Evolutionary conservation across 2,888 invertebrate species (phyloP), one percentile per base, ranked within the genome.

Genomic region (Drosophila kuntzei): DNA sequence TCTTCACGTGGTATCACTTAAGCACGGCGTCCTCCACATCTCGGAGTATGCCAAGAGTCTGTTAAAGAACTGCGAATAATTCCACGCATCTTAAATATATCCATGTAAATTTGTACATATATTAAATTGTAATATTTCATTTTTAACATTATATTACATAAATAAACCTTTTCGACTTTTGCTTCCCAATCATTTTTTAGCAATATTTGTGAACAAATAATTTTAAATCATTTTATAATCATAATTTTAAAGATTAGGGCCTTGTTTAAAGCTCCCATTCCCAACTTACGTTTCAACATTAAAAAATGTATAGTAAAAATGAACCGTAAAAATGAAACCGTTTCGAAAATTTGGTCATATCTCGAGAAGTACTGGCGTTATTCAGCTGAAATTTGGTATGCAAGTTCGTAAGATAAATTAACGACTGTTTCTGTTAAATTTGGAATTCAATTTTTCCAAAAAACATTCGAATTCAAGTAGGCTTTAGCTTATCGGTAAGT

Each of bases 1-100:
- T 87, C 90, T 94, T 54, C 93, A 93, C 67, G 90, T 94, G n/a
- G 94, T 93, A 5, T 91, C 93, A 0, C 76, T 70, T 0, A 63
- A 87, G 50, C 77, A 90, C 66, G 92, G 92, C 3, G 70, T 92
- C 0, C 49, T 91, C 7, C 92, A 92, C 61, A 83, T 92, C 11
- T 70, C 89, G 0, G 90, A 92, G 1, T 92, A 91, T 62, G 90
- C 76, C 1, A 67, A 75, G 22, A 37, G 34, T 0, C 9, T 65
- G 34, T 47, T 75, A 0, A 9, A 11, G 5, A 11, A 3, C 11
- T 22, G 11, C 11, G 1, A 51, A 39, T 37, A 6, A 51, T 2
- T 41, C 3, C 2, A 12, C 8, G 0, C 6, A 3, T 29, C 1
- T 14, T 0, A 25, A 25, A 1, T 7, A 1, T n/a, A 27, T n/a